Base-by-base conservation (phyloP, 2,113 vertebrate genomes). In the Antechinus flavipes region DNA sequence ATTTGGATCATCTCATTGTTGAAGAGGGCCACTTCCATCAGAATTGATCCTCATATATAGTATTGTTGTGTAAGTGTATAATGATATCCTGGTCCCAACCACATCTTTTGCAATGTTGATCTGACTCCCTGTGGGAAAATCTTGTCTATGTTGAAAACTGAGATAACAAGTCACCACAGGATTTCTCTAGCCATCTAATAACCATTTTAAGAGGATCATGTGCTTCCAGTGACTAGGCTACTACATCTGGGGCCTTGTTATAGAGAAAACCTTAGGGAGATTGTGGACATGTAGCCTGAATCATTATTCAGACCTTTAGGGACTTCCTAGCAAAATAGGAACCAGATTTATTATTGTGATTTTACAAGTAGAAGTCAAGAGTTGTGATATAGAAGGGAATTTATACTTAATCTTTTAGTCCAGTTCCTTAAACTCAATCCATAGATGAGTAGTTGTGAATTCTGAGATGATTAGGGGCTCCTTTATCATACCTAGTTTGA, bases 211-310 rank as follows among this genome's bases (percentile, higher is more conserved):
- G 93, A 92, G 84, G 49, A 25, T 42, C n/a, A 46, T 47, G 54
- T 95, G 92, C 93, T 93, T 95, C 89, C 47, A 47, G 46, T 35
- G 61, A 26, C 55, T 49, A 61, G 55, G 35, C 90, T 89, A 95
- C 94, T 49, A 54, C 94, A 54, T 50, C 50, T 46, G 90, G 94
- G 94, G 58, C 91, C 96, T 98, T 94, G 54, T 97, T 96, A 96
- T 94, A 90, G 61, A 76, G 50, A 24, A 94, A 92, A 76, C 93
- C 89, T 50, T 8, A 61, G 94, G 90, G 94, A 92, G 22, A 26
- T 30, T 58, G 26, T 93, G 90, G 53, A 94, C 90, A 68, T 55
- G n/a, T 2, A 90, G 55, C 19, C 84, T 68, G 49, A 47, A 94
- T 92, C 93, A 95, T 97, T 95, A 95, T 52, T 42, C 93, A 61